Evolutionary conservation across 1,140 invertebrate species (phyloP), one percentile per base, ranked within the genome.

Genomic region (Drosophila baimaii): DNA sequence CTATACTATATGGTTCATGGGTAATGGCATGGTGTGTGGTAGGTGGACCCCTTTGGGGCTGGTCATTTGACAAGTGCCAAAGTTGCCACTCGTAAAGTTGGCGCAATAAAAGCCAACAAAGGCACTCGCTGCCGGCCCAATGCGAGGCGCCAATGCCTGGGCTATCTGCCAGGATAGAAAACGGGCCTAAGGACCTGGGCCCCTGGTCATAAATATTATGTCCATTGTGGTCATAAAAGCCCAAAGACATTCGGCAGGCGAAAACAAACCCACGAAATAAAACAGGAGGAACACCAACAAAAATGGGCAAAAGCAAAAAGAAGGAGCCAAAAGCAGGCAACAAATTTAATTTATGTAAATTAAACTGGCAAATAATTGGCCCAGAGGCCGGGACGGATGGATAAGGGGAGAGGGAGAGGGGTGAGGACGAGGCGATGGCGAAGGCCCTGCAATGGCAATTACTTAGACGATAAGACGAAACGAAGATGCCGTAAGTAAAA

Each of bases 311-410:
- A 10, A 47, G 51, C 10, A 21, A 41, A 31, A 52, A 17, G 55
- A 25, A 41, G 54, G 31, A 49, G 25, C n/a, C 46, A 17, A 68
- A 29, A 41, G 59, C 59, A 31, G 39, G 71, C 77, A 69, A 58
- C 37, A 74, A 77, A 82, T 79, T 83, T 69, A 88, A 83, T 79
- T 89, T 74, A 83, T 72, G 73, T 73, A 71, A 88, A 88, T 89
- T 89, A 89, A 83, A 89, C 68, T 64, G 69, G 59, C 72, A 79
- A 83, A 76, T 88, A 79, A 86, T 81, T 82, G 78, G 69, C 74
- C 51, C 58, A 57, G 19, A 70, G 43, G 59, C 43, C 7, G 23
- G 31, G 33, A 23, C n/a, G 41, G 25, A 6, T 31, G 39, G 31
- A 23, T 9, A 29, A 23, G 25, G 29, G 29, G 27, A 15, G 9